Evolutionary conservation across 2,888 invertebrate species (phyloP).

Genomic region (Drosophila paramelanica): DNA sequence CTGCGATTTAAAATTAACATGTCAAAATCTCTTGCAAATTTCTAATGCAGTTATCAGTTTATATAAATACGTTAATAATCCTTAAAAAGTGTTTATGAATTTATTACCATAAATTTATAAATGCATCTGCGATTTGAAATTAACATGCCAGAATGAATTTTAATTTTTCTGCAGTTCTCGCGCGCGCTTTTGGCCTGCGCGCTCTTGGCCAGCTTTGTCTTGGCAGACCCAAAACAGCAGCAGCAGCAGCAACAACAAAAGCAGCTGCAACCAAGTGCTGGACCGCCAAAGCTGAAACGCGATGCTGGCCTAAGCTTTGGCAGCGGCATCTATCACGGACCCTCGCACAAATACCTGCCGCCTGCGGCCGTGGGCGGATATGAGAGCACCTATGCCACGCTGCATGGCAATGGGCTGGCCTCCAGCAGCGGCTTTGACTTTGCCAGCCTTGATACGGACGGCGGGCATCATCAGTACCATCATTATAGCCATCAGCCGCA

Average conservation of each 20-base stretch:
- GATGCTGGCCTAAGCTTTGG: conserved; percentile 71
- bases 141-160: conserved; percentile 2
- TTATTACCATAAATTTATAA: no score
- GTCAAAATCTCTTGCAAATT: conserved; percentile 2
- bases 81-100: no score
- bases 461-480: conserved; percentile 22
- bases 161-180: conserved; percentile 49
- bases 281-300: conserved; percentile 66
- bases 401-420: conserved; percentile 47
- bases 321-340: conserved; percentile 70
- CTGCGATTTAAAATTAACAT: conserved; percentile 1
- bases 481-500: conserved; percentile 27
- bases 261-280: conserved; percentile 1
- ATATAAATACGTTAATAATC: neutral
- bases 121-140: neutral
- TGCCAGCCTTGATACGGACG: conserved; percentile 45
- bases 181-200: conserved; percentile 40
- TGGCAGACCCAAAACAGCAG: conserved; percentile 15
- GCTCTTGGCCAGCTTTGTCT: conserved; percentile 19
- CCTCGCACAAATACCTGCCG: conserved; percentile 80
- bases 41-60: conserved; percentile 42
- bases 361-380: conserved; percentile 47
- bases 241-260: conserved; percentile 10
- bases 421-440: conserved; percentile 55
- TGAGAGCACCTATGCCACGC: conserved; percentile 34